Percentiles rank a stretch among this genome's conserved stretches.
These are phyloP conservation scores for Poecilus cupreus DNA, from an alignment of 2,888 invertebrate genomes.

Conservation along the genomic window DNA sequence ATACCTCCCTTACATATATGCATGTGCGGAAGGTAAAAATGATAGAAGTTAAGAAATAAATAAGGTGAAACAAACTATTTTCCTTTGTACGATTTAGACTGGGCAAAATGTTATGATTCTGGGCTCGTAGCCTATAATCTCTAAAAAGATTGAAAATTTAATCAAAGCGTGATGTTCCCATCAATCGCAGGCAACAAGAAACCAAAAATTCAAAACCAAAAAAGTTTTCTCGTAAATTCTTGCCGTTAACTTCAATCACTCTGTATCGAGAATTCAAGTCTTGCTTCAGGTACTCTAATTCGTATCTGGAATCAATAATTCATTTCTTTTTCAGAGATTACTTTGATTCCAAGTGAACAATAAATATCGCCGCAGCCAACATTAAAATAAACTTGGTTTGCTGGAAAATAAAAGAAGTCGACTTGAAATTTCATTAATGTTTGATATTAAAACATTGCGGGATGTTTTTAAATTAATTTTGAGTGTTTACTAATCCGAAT, in stretches of 20 bases:
- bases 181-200: neutral
- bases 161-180: neutral
- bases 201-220: neutral
- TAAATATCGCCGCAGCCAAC: neutral
- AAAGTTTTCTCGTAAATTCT: constrained; percentile 7
- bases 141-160: neutral
- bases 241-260: neutral
- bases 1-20: no score
- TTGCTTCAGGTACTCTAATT: constrained; percentile 2
- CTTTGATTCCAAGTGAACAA: neutral
- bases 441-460: no score
- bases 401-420: neutral
- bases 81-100: no score
- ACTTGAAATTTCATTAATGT: no score
- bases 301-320: constrained; percentile 1
- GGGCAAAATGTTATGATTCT: no score
- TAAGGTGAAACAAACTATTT: no score
- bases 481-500: no score
- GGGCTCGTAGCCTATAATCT: neutral
- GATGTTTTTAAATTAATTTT: no score
- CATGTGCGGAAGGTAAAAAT: no score
- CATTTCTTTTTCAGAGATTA: constrained; percentile 18
- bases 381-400: neutral
- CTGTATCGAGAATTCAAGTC: neutral
- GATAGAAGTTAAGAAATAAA: no score